Base-by-base conservation (phyloP, 2,797 vertebrate species). In the Gambusia yucatana region DNA sequence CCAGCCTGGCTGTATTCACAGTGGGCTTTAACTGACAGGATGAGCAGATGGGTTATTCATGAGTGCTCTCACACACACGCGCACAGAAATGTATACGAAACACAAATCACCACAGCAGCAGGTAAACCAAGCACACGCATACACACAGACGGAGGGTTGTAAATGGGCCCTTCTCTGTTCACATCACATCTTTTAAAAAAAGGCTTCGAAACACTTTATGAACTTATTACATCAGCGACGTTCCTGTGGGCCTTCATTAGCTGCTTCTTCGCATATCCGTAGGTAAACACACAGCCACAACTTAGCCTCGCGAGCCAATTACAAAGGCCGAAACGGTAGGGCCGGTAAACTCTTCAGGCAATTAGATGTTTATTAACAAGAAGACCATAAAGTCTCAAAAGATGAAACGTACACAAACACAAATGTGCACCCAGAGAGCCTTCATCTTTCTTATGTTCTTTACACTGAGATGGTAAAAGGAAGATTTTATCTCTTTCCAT, bases 161-260 rank as follows among this genome's bases (percentile, higher is more conserved):
- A 76, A 84, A 86, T 63, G 72, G 36, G 77, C 79, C 52, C 1
- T 6, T 82, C 77, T 61, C 63, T 77, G 73, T 89, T 91, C 80
- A 85, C 74, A 73, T 75, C 44, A 30, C 28, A 41, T 84, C 77
- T 91, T 84, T 86, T 2, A 69, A 63, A 67, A 72, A 72, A 85
- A 76, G 36, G 55, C 72, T 87, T 81, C 75, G 77, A 84, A 85
- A 81, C 52, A 76, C 82, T 92, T 86, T 75, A 83, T 81, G 71
- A 86, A 84, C 90, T 86, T 41, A 94, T 93, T 88, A 88, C 80
- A 90, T 86, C 90, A 82, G 81, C 88, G 82, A 81, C 76, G 36
- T 80, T 93, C 86, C 88, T 87, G 22, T 80, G 84, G 86, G 82
- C 84, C 82, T 82, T 91, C 84, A 88, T 82, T 82, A 92, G 78